Base-by-base conservation (phyloP, 2,797 vertebrate genomes). In the Megaceryle alcyon region DNA sequence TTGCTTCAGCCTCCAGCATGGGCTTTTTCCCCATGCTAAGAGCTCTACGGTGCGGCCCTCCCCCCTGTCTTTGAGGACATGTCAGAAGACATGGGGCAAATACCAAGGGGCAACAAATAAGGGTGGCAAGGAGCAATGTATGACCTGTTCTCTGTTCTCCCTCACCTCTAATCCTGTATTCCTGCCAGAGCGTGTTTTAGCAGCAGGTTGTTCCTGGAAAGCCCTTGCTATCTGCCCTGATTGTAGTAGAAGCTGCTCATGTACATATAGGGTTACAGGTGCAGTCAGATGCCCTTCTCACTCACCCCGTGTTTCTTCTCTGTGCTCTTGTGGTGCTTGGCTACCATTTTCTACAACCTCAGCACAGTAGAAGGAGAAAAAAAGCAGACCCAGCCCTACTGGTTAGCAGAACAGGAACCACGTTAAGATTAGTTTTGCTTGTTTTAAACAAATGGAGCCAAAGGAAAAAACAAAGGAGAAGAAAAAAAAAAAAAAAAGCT, bases 121-220 rank as follows among this genome's bases (percentile, higher is more conserved):
- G 56, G 28, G 29, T 46, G 66, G 73, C 41, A 75, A 84, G 78
- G 68, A 88, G 44, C 44, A 43, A 2, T 46, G 33, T 25, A 61
- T 71, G 64, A 61, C 86, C 94, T 96, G 91, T 10, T 71, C 86
- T 90, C 41, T 92, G 63, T 96, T 94, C 25, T 79, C 81, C 83
- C 88, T 95, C 93, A 90, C 94, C 78, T 77, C 82, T 70, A 64
- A 75, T 90, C 73, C 90, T 77, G 71, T 87, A 37, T 33, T 51
- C 31, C 86, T 93, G 88, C 75, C 95, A 92, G 75, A n/a, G 49
- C 0, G 0, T n/a, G 41, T 84, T 94, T 94, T 41, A 94, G 59
- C 48, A 28, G 51, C 77, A 91, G 80, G 70, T 94, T 95, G 86
- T 94, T 96, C 96, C 95, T 96, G 91, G 92, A 95, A 96, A 95